Evolutionary conservation across 2,888 invertebrate genomes (phyloP), one percentile per base, ranked within the genome.

Genomic region (Quadriops clusia): DNA sequence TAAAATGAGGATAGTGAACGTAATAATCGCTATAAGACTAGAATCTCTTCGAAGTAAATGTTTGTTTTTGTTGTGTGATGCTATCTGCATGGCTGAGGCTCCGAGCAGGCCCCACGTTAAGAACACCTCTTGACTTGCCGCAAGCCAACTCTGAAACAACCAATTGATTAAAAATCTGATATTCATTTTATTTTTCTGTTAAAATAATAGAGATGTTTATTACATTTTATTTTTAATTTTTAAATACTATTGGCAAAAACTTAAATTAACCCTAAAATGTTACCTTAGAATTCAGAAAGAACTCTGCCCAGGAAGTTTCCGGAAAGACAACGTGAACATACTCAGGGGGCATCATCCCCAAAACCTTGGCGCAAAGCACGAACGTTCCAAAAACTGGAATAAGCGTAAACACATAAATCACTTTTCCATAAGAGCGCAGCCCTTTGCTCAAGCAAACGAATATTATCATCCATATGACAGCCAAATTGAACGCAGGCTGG

Each of bases 381-480:
- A 82, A 61, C 17, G 76, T 78, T 3, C 83, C 77, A 42, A 82
- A 70, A 23, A 89, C 70, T 3, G 90, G 87, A 37, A 86, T 58
- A 39, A 85, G 63, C 28, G 81, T 79, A 47, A 89, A 73, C 37
- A 81, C 73, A 59, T 82, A 81, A 5, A 86, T 74, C 9, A 84
- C 81, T 68, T 84, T 85, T 34, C 85, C 84, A 46, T 84, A 84
- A 1, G 83, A 83, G 45, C 82, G 72, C 22, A 89, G 61, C 34
- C 90, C 89, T 71, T 86, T 87, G 57, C 87, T 86, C 12, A 90
- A 68, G 23, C 83, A 77, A 12, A 90, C 74, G 52, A 90, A 90
- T 4, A 89, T 79, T 27, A 85, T 77, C 71, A 85, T 78, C 90
- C 90, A 91, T 12, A 89, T 78, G 3, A 90, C 80, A 1, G 85